Evolutionary conservation across 2,888 invertebrate species (phyloP), one percentile per base, ranked within the genome.

Genomic region (Hofmannophila pseudospretella): DNA sequence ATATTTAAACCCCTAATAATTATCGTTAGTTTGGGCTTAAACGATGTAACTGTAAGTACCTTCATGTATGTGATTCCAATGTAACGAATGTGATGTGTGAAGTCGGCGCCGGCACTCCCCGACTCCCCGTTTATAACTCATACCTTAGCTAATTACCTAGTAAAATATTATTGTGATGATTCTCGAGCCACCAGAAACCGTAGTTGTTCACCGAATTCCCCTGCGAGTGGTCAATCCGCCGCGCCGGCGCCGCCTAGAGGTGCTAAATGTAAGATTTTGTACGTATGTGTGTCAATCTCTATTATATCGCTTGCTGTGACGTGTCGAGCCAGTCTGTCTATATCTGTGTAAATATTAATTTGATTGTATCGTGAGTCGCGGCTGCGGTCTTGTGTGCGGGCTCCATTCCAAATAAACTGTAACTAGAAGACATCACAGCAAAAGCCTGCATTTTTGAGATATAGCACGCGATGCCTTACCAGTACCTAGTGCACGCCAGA

Each of bases 201-300:
- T n/a, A n/a, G n/a, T n/a, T n/a, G n/a, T n/a, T n/a, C n/a, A n/a
- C n/a, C n/a, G n/a, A n/a, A n/a, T n/a, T n/a, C n/a, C n/a, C n/a
- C n/a, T n/a, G n/a, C n/a, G n/a, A n/a, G n/a, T n/a, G n/a, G n/a
- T n/a, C n/a, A n/a, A n/a, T n/a, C 27, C 26, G 27, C 36, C 32
- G 27, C 35, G 34, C 38, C 47, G 34, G 42, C 44, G 51, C 34
- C 47, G 45, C 44, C 42, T 44, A 45, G 45, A 55, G 71, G 69
- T 68, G 70, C 70, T 70, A 66, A 51, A 39, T 58, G 43, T 61
- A 60, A 57, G 56, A 52, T 49, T 56, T 52, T 51, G 55, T 53
- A 47, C 49, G 55, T 51, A 41, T 32, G 23, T 32, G 12, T 32
- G 38, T 11, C 32, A n/a, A n/a, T 26, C 34, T 31, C 22, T 26